Base-by-base conservation (phyloP, 2,113 vertebrate species). In the Ondatra zibethicus region DNA sequence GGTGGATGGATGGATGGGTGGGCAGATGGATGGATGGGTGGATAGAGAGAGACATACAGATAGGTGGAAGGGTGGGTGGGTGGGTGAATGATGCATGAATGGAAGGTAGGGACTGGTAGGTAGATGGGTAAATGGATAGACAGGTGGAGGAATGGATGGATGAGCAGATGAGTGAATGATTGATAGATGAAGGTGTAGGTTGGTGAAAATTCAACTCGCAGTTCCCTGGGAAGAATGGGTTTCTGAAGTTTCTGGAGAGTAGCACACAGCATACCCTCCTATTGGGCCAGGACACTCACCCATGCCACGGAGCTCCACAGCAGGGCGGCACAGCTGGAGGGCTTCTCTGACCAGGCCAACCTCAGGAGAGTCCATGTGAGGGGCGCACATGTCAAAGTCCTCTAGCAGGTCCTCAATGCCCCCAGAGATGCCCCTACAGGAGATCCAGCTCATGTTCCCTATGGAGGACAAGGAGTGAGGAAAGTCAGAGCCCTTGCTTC, bases 381-480 rank as follows among this genome's bases (percentile, higher is more conserved):
- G 94, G 85, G 96, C 88, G 31, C 99, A 98, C 76, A 98, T 96
- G 93, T 98, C 98, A 91, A 99, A 98, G 96, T 99, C 99, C 1
- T 98, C 98, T 84, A 99, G 98, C 76, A 98, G 96, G 17, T 97
- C 96, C 80, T 98, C 97, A 0, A 98, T 95, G 11, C 99, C 99
- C 81, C 98, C 98, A 0, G 98, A 97, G 14, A 97, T 36, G 13
- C 85, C 98, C 97, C 99, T 98, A 97, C 98, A 99, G 91, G 95
- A 98, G 72, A 99, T 98, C 99, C 99, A 99, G 94, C 98, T 98
- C 92, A 98, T 97, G 72, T 95, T 99, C 50, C 99, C 99, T 99
- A 97, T 2, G 17, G 94, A 86, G 78, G 75, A 61, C 90, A 61
- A 94, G 42, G 9, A 13, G 21, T 36, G 36, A 81, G 33, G 6